These are phyloP conservation scores for Lepilemur ruficaudatus DNA, from an alignment of 2,797 vertebrate species.

Conservation along the genomic window DNA sequence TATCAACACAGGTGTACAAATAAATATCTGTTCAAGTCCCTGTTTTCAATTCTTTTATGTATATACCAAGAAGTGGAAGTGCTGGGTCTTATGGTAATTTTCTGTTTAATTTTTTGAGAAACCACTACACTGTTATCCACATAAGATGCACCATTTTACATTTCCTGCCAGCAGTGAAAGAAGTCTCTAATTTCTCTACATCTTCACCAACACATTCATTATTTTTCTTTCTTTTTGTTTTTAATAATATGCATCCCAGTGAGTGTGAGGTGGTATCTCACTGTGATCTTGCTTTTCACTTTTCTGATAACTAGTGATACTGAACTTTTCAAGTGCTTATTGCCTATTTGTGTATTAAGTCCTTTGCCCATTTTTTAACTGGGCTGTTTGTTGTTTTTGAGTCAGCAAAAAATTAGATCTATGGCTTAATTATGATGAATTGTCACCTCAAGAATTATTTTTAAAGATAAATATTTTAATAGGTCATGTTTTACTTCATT, in stretches of 20 bases:
- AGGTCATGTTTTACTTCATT: neutral
- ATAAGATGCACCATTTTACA: neutral
- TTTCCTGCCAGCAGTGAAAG: neutral
- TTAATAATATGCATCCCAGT: neutral
- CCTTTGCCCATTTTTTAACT: neutral
- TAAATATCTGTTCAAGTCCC: neutral
- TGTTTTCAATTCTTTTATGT: neutral
- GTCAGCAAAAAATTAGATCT: conserved; percentile 14
- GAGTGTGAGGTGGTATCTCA: neutral
- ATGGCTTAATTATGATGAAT: neutral
- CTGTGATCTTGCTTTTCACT: neutral
- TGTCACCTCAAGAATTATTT: neutral
- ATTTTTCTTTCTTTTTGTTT: neutral
- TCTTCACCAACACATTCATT: neutral
- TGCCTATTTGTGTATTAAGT: neutral
- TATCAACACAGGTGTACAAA: neutral
- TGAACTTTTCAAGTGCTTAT: neutral
- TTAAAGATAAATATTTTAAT: neutral
- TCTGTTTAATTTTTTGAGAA: neutral
- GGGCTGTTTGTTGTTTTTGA: neutral
- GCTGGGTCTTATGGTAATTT: neutral
- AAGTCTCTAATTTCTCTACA: neutral
- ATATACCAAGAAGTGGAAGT: neutral
- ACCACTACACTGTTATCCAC: neutral
- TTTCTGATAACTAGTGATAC: neutral